A percentile compares a stretch with the other conserved stretches of the same genome.
Evolutionary conservation across 2,888 invertebrate species (phyloP).

Genomic region (Eupeodes luniger): DNA sequence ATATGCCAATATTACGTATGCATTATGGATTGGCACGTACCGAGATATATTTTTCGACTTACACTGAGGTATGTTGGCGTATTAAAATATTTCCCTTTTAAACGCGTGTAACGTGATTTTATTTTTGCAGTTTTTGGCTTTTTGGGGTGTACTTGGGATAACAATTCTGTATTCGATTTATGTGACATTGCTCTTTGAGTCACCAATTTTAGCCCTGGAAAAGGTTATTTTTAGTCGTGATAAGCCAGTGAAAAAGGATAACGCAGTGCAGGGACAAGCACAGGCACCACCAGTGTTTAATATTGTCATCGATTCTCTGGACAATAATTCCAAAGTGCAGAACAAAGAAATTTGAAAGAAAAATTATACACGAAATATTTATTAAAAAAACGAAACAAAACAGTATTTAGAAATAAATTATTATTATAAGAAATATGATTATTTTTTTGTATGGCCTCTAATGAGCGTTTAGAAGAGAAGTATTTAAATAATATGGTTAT

Average conservation of each 20-base stretch:
- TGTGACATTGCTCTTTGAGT: slow-evolving; percentile 27
- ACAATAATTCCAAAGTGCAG: neutral
- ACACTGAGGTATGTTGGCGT: slow-evolving; percentile 49
- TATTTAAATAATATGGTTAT: too few species aligned
- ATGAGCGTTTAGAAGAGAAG: too few species aligned
- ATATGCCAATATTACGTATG: slow-evolving; percentile 62
- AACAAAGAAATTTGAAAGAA: neutral
- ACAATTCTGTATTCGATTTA: neutral
- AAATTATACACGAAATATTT: neutral
- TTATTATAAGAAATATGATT: too few species aligned
- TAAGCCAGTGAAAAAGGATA: neutral
- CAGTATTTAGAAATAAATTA: neutral
- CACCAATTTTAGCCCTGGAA: slow-evolving; percentile 15
- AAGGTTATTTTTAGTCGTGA: slow-evolving; percentile 4
- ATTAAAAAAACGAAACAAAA: too few species aligned
- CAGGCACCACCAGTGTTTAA: neutral
- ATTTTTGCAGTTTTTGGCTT: neutral
- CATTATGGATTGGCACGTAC: slow-evolving; percentile 53
- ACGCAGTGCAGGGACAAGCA: neutral
- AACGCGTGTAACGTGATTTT: too few species aligned
- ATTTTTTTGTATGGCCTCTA: too few species aligned
- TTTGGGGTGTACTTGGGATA: slow-evolving; percentile 19
- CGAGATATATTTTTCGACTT: slow-evolving; percentile 54
- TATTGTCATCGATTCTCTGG: neutral
- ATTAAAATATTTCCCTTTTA: neutral